Conservation (phyloP, 2,797 vertebrate genomes). For the Labeo calbasu region DNA sequence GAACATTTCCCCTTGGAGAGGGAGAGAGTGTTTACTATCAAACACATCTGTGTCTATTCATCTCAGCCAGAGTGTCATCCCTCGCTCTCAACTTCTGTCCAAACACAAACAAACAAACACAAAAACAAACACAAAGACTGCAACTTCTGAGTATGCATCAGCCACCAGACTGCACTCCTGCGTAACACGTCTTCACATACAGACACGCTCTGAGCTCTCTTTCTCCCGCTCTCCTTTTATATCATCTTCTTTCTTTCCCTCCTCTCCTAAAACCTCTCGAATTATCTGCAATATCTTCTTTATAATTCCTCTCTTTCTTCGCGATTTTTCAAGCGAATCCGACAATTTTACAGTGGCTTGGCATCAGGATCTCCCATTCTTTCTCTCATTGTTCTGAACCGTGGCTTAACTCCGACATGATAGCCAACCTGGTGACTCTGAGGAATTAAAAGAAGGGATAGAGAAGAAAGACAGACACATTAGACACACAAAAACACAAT, state of each 20-base stretch:
- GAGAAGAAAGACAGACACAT: constrained; percentile 32
- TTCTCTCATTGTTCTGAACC: constrained; percentile 63
- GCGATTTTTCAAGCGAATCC: constrained; percentile 65
- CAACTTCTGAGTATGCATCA: constrained; percentile 64
- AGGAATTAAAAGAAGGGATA: constrained; percentile 59
- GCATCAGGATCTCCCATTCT: constrained; percentile 63
- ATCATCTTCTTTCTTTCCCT: constrained; percentile 1
- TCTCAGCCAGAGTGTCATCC: constrained; percentile 61
- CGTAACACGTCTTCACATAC: background rate
- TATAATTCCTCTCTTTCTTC: constrained; percentile 66
- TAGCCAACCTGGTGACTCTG: constrained; percentile 60
- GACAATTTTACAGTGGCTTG: constrained; percentile 70
- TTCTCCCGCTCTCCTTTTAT: constrained; percentile 16
- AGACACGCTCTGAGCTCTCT: background rate
- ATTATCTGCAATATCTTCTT: constrained; percentile 65
- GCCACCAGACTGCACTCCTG: constrained; percentile 57
- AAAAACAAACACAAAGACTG: constrained; percentile 51
- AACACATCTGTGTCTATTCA: constrained; percentile 65
- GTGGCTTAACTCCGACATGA: constrained; percentile 59
- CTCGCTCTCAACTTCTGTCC: constrained; percentile 57
- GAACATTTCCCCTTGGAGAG: constrained; percentile 50
- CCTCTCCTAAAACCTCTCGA: constrained; percentile 37
- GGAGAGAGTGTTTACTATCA: constrained; percentile 57
- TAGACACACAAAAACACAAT: background rate
- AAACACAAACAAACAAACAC: constrained; percentile 54